Conservation (phyloP, 2,797 vertebrate species). For the Typhlichthys subterraneus region DNA sequence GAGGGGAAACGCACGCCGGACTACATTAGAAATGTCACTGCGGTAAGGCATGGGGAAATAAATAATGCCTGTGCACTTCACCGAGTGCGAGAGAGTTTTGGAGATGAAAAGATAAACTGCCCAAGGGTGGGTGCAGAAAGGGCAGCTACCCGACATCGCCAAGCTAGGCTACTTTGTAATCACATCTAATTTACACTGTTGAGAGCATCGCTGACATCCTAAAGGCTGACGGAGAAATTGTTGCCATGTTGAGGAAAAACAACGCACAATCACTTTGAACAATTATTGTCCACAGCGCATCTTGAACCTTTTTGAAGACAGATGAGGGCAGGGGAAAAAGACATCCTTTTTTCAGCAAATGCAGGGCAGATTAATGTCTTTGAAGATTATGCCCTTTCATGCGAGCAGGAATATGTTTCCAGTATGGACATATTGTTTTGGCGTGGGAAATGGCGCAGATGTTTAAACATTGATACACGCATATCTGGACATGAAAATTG, state of each 20-base stretch:
- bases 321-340: slow-evolving; percentile 40
- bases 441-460: slow-evolving; percentile 67
- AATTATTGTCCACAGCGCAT: slow-evolving; percentile 51
- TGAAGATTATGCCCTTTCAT: slow-evolving; percentile 55
- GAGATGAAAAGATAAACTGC: slow-evolving; percentile 39
- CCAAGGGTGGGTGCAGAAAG: slow-evolving; percentile 20
- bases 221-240: slow-evolving; percentile 64
- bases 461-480: slow-evolving; percentile 35
- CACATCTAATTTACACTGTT: slow-evolving; percentile 61
- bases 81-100: slow-evolving; percentile 28
- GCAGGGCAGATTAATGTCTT: slow-evolving; percentile 66
- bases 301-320: slow-evolving; percentile 59
- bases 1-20: slow-evolving; percentile 36
- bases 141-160: slow-evolving; percentile 36
- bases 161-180: slow-evolving; percentile 60
- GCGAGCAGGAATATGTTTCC: slow-evolving; percentile 63
- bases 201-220: slow-evolving; percentile 43
- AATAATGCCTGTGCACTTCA: slow-evolving; percentile 24
- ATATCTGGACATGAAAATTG: neutral
- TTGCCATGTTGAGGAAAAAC: slow-evolving; percentile 57
- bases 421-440: slow-evolving; percentile 42
- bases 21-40: slow-evolving; percentile 34
- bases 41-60: slow-evolving; percentile 25
- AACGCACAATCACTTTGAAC: slow-evolving; percentile 46
- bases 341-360: slow-evolving; percentile 47